Evolutionary conservation across 2,888 invertebrate species (phyloP).

Genomic region (Orthonevra nobilis): DNA sequence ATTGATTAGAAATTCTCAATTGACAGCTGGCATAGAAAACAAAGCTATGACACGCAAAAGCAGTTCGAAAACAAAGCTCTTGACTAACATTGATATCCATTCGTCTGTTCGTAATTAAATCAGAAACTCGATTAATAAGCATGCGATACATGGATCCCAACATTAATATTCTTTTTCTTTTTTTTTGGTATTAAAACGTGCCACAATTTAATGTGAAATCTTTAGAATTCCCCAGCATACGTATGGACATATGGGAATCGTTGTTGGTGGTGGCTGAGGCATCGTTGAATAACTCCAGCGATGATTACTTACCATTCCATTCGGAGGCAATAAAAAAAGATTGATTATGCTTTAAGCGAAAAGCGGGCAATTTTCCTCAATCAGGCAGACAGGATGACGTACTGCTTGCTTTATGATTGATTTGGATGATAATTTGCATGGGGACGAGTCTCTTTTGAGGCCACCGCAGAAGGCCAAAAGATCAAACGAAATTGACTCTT

Average conservation of each 20-base stretch:
- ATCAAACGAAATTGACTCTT: no score
- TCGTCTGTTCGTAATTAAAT: conserved; percentile 13
- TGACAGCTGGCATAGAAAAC: not conserved
- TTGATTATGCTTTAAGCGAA: conserved; percentile 12
- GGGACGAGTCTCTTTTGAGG: no score
- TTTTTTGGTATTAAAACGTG: conserved; percentile 23
- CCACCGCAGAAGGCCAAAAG: no score
- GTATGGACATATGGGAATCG: not conserved
- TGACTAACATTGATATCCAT: not conserved
- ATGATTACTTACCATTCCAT: conserved; percentile 2
- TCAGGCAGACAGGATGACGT: not conserved
- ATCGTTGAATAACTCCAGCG: not conserved
- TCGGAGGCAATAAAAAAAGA: conserved; percentile 13
- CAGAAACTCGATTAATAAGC: conserved; percentile 13
- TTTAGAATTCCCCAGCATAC: conserved; percentile 1
- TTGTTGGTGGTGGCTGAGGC: not conserved
- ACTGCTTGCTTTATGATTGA: not conserved
- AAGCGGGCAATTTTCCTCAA: not conserved
- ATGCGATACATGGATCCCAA: conserved; percentile 19
- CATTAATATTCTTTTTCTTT: conserved; percentile 6
- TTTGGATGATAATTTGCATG: not conserved
- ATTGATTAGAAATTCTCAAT: conserved; percentile 10
- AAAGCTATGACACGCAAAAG: not conserved
- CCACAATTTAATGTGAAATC: conserved; percentile 15
- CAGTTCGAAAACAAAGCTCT: no score